Evolutionary conservation across 2,888 invertebrate genomes (phyloP).

Genomic region (Lasius platythorax): DNA sequence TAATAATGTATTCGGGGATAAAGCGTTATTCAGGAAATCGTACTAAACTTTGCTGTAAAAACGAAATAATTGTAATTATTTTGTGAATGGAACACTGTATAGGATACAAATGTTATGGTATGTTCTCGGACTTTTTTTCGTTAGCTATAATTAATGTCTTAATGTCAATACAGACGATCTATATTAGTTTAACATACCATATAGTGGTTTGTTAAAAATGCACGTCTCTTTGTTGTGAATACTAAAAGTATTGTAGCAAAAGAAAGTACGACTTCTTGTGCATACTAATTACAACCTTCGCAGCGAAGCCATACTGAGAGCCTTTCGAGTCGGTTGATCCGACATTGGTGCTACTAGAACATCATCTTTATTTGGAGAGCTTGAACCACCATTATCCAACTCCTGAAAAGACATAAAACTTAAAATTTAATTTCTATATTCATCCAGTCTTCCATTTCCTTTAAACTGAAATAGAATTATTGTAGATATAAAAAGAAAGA

Average conservation of each 20-base stretch:
- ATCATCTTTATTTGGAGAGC: constrained; percentile 88
- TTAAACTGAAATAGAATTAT: neutral
- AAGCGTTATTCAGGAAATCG: constrained; percentile 30
- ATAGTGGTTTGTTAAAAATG: constrained; percentile 49
- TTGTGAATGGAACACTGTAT: neutral
- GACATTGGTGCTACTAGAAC: constrained; percentile 93
- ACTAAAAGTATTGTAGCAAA: constrained; percentile 58
- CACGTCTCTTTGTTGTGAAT: constrained; percentile 48
- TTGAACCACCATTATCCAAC: constrained; percentile 89
- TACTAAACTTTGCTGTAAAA: constrained; percentile 27
- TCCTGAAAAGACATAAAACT: constrained; percentile 88
- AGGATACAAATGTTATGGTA: neutral
- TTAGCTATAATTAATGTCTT: constrained; percentile 41
- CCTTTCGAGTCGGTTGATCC: constrained; percentile 94
- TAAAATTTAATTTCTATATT: constrained; percentile 60
- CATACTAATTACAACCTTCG: constrained; percentile 89
- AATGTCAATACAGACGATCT: constrained; percentile 35
- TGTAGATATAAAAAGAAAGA: constrained; percentile 1
- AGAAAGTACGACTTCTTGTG: constrained; percentile 63
- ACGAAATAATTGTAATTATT: constrained; percentile 17
- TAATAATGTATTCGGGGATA: constrained; percentile 20
- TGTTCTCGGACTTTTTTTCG: neutral
- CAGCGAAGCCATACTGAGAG: constrained; percentile 89
- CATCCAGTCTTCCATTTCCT: constrained; percentile 33
- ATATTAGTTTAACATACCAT: constrained; percentile 51